phyloP scores from a whole-genome alignment of 1,140 invertebrate genomes.

The Centruroides sculpturatus region DNA sequence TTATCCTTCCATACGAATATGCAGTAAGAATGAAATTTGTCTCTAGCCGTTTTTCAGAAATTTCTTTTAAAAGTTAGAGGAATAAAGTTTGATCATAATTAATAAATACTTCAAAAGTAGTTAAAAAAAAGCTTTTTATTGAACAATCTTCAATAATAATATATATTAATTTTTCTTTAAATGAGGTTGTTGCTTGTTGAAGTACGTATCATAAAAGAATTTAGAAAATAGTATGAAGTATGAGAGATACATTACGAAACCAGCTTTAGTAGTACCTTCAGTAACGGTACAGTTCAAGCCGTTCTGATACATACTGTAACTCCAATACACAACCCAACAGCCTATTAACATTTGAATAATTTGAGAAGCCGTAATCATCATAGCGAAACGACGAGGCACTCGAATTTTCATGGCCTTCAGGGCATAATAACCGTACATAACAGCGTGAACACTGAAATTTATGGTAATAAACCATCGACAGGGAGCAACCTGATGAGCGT shows the following conservation, averaged over 20 bases:
- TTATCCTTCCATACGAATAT: too few species aligned
- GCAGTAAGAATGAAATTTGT: too few species aligned
- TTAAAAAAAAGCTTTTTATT: too few species aligned
- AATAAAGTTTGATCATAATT: too few species aligned
- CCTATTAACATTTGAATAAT: constrained; percentile 91
- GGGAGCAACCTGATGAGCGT: constrained; percentile 86
- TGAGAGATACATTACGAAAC: constrained; percentile 39
- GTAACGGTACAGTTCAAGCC: constrained; percentile 29
- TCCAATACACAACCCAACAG: constrained; percentile 75
- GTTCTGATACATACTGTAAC: constrained; percentile 34
- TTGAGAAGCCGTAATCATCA: constrained; percentile 84
- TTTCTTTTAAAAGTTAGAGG: too few species aligned
- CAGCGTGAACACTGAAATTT: constrained; percentile 93
- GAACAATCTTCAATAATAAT: too few species aligned
- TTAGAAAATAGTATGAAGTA: constrained; percentile 78
- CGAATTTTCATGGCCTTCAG: constrained; percentile 71
- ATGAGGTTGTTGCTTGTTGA: constrained; percentile 1
- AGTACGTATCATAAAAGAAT: constrained; percentile 79
- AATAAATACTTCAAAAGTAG: too few species aligned
- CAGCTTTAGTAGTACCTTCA: constrained; percentile 29
- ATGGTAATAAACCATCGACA: constrained; percentile 96
- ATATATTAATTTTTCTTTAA: too few species aligned
- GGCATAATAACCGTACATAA: constrained; percentile 97
- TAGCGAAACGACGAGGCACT: constrained; percentile 65
- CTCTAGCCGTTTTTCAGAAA: too few species aligned